phyloP scores from a whole-genome alignment of 2,113 vertebrate genomes.

The Zosterops borbonicus region DNA sequence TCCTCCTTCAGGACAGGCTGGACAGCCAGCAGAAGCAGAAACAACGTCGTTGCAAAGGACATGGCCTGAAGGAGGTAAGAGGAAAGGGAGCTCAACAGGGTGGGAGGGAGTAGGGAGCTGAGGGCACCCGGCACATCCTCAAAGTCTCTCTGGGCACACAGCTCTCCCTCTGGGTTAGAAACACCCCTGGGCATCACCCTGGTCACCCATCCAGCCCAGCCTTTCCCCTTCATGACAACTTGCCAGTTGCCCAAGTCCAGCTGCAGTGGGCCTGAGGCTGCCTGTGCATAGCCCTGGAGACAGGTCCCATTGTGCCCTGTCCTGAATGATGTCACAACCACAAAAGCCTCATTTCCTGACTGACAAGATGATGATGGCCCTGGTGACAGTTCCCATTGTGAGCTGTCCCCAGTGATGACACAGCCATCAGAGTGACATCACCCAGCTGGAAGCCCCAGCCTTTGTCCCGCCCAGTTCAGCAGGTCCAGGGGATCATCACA shows the following conservation, averaged over 20 bases:
- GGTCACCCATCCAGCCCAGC: background rate
- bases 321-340: background rate
- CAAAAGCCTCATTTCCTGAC: background rate
- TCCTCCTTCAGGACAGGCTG: background rate
- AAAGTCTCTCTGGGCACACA: background rate
- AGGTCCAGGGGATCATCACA: background rate
- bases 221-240: background rate
- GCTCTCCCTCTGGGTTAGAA: background rate
- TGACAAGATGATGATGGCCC: background rate
- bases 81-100: background rate
- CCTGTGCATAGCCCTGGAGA: background rate
- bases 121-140: background rate
- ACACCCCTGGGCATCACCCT: background rate
- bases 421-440: background rate
- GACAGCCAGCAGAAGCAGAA: background rate
- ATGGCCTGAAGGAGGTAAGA: background rate
- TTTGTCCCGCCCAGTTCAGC: background rate
- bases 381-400: background rate
- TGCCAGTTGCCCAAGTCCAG: background rate
- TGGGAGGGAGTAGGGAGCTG: background rate
- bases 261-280: background rate
- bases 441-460: background rate
- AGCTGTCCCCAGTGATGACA: background rate
- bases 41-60: background rate
- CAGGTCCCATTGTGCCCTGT: background rate